Evolutionary conservation across 2,797 vertebrate genomes (phyloP), one percentile per base, ranked within the genome.

Genomic region (Cossypha caffra): DNA sequence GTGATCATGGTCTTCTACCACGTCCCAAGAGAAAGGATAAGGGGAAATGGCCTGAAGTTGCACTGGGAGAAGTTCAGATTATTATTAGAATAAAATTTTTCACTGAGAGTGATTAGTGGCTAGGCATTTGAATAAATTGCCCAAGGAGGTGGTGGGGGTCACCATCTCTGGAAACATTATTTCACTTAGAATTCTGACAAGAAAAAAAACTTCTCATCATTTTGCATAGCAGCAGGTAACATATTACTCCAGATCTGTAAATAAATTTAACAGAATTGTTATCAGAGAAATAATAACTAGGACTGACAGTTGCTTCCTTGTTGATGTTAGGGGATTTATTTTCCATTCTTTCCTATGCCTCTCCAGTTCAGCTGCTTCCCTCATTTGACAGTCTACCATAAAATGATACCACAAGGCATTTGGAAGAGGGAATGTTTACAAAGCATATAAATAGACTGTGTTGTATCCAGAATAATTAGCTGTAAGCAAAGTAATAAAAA

Each of bases 401-500:
- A 84, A 76, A 74, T 16, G 37, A 94, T 88, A 86, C 54, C 73
- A 55, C 72, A 59, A 91, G 59, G 31, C 81, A 76, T 76, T 93
- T 96, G 82, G 85, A 81, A 86, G 29, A 66, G n/a, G 9, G 50
- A 72, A 2, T 91, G 87, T 96, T 96, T 96, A 93, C 82, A 91
- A 80, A 95, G 54, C 28, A 33, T 45, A 96, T 86, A 94, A 92
- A 95, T 95, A 95, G 91, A 51, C 72, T 37, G 40, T 47, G 35
- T 50, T 89, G 13, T 57, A 61, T 82, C 86, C 80, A 87, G 67
- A 92, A 64, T 76, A 93, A 96, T 92, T 91, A 95, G 33, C 28
- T 91, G 43, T 62, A 94, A 94, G 84, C 90, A 91, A 85, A 95
- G 29, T 35, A 63, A 62, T 35, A 64, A 83, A 82, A 94, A 90